These are phyloP conservation scores for Magallana nippona DNA, from an alignment of 2,888 invertebrate genomes.

Conservation along the genomic window DNA sequence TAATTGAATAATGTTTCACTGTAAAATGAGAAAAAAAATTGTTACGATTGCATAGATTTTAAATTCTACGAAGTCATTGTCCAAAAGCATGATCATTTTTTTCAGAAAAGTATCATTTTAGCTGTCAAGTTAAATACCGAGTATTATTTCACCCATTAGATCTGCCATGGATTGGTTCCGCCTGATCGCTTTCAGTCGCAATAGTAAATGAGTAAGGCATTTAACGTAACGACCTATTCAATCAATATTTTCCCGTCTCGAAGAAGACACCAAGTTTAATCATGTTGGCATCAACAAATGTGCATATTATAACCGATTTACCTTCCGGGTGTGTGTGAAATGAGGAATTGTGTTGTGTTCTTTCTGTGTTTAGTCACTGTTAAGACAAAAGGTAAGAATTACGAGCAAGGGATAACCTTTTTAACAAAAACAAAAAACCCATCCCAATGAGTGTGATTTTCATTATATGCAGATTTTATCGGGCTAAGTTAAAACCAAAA, in stretches of 20 bases:
- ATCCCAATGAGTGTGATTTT: too few species aligned
- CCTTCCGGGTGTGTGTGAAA: background rate
- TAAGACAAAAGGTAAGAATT: background rate
- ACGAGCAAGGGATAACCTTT: too few species aligned
- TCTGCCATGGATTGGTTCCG: background rate
- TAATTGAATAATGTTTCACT: too few species aligned
- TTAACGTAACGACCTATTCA: background rate
- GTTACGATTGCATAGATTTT: too few species aligned
- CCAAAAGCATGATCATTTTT: background rate
- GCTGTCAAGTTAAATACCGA: background rate
- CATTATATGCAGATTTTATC: too few species aligned
- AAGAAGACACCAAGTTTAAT: background rate
- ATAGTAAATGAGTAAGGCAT: background rate
- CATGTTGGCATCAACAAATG: background rate
- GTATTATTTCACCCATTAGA: background rate
- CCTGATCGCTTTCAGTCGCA: background rate
- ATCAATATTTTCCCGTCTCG: constrained; percentile 1
- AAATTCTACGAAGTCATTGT: too few species aligned
- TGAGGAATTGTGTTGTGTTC: background rate
- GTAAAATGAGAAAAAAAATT: too few species aligned
- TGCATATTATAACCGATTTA: background rate
- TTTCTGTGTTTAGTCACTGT: background rate
- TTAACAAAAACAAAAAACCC: too few species aligned
- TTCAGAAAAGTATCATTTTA: background rate
- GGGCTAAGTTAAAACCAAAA: too few species aligned